phyloP scores from a whole-genome alignment of 2,888 invertebrate species.

The Zygothrica quintamaculata region DNA sequence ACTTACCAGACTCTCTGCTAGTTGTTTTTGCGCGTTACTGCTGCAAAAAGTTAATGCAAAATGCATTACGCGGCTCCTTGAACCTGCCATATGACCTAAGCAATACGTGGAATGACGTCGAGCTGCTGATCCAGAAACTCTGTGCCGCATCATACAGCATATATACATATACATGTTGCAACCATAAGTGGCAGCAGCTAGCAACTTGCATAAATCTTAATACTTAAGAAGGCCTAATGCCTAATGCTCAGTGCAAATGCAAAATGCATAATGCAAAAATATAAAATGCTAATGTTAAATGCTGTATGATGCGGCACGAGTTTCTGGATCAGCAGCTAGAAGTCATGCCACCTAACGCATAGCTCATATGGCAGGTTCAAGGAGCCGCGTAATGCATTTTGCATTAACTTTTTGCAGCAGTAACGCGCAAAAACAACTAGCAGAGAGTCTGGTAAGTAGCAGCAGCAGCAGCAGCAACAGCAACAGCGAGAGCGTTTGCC shows the following conservation, averaged over 20 bases:
- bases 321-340: too few species aligned
- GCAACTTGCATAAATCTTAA: too few species aligned
- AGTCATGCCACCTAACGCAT: constrained; percentile 42
- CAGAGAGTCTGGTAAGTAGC: background rate
- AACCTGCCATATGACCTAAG: constrained; percentile 61
- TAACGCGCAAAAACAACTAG: constrained; percentile 28
- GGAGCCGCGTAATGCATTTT: constrained; percentile 76
- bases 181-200: too few species aligned
- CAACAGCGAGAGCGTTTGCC: constrained; percentile 13
- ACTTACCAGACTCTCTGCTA: background rate
- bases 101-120: constrained; percentile 28
- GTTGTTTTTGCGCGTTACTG: constrained; percentile 29
- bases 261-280: too few species aligned
- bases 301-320: too few species aligned
- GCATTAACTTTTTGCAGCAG: constrained; percentile 60
- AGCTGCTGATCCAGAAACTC: too few species aligned
- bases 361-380: constrained; percentile 65
- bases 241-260: too few species aligned
- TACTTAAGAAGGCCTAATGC: too few species aligned
- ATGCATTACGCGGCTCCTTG: constrained; percentile 77
- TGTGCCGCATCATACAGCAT: too few species aligned
- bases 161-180: too few species aligned
- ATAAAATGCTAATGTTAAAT: too few species aligned
- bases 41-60: constrained; percentile 67
- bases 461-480: too few species aligned